A percentile compares a stretch with the other conserved stretches of the same genome.
phyloP scores from a whole-genome alignment of 2,113 vertebrate species.

The Odobenus rosmarus region DNA sequence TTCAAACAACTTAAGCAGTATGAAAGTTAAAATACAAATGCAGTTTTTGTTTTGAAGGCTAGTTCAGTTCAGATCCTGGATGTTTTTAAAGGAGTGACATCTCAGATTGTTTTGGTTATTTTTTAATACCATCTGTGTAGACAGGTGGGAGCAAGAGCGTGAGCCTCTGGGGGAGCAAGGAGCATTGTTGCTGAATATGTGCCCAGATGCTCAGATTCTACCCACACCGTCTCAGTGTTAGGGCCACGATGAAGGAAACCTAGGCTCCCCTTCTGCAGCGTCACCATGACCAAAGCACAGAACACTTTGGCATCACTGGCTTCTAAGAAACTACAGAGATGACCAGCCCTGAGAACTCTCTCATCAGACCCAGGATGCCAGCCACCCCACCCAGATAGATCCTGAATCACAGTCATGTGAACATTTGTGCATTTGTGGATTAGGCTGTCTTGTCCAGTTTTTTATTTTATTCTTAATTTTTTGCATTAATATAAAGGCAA shows the following conservation, averaged over 20 bases:
- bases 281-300: neutral
- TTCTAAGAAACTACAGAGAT: neutral
- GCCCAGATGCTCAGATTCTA: neutral
- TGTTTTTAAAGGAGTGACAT: neutral
- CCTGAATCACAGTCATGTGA: neutral
- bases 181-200: neutral
- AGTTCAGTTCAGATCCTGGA: neutral
- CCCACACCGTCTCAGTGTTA: neutral
- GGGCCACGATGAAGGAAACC: neutral
- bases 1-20: slow-evolving; percentile 12
- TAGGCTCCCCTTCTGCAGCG: neutral
- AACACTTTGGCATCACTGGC: neutral
- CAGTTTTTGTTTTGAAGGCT: slow-evolving; percentile 24
- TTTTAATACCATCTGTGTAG: neutral
- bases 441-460: neutral
- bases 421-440: neutral
- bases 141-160: neutral
- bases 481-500: neutral
- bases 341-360: neutral
- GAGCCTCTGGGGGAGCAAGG: neutral
- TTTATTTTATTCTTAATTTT: neutral
- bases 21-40: slow-evolving; percentile 41
- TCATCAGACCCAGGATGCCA: neutral
- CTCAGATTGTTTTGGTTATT: neutral
- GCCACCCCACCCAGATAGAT: neutral